Conservation (phyloP, 2,888 invertebrate genomes). For the Dyspetes luteomarginatus region DNA sequence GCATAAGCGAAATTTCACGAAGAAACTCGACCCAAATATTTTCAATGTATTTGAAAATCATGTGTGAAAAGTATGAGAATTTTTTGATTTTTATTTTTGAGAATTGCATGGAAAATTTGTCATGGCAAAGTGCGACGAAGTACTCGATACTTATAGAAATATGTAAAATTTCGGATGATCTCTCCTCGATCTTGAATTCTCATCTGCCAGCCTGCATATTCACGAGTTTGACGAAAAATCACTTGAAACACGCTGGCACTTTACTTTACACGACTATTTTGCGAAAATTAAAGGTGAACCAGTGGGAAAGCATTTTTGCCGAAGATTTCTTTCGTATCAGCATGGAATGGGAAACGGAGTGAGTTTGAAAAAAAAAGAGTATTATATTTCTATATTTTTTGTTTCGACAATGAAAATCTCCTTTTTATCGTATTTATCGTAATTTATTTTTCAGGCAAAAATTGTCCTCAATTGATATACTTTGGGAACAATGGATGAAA, state of each 20-base stretch:
- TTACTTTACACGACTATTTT: conserved; percentile 86
- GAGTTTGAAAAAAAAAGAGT: conserved; percentile 63
- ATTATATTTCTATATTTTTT: too few species aligned
- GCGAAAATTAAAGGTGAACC: conserved; percentile 82
- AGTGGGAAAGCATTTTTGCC: conserved; percentile 84
- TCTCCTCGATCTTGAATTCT: conserved; percentile 66
- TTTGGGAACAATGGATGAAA: conserved; percentile 78
- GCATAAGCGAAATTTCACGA: conserved; percentile 85
- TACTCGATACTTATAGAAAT: conserved; percentile 86
- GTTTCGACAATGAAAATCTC: neutral
- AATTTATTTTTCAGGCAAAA: conserved; percentile 71
- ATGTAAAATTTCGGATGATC: conserved; percentile 77
- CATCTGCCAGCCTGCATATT: conserved; percentile 72
- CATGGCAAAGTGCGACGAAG: conserved; percentile 87
- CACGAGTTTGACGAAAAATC: conserved; percentile 84
- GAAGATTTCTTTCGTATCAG: conserved; percentile 69
- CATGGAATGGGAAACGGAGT: conserved; percentile 74
- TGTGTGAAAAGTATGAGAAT: conserved; percentile 74
- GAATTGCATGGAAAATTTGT: conserved; percentile 77
- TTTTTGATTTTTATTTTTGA: conserved; percentile 75
- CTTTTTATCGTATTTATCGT: conserved; percentile 33
- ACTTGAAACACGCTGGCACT: conserved; percentile 86
- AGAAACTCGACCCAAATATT: conserved; percentile 84
- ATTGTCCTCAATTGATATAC: conserved; percentile 70
- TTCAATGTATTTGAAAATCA: conserved; percentile 79